Percentiles rank a stretch among this genome's conserved stretches.
Evolutionary conservation across 2,888 invertebrate species (phyloP).

Genomic region (Callinectes sapidus): DNA sequence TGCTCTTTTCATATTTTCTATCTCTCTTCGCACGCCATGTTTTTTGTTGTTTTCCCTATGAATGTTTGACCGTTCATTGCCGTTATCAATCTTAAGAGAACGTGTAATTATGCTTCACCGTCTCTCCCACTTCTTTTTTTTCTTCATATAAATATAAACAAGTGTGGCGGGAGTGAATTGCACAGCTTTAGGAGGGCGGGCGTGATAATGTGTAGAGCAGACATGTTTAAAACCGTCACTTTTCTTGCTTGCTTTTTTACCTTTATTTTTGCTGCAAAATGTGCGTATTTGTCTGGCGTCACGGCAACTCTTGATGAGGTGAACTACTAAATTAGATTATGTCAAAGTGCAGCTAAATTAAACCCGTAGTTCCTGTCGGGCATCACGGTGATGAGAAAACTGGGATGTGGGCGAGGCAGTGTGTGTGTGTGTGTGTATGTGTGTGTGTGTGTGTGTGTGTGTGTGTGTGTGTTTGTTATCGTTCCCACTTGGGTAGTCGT

Average conservation of each 20-base stretch:
- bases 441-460: constrained; percentile 21
- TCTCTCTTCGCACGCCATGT: neutral
- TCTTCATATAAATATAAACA: neutral
- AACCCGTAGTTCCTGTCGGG: constrained; percentile 10
- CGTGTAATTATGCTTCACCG: neutral
- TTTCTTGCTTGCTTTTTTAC: neutral
- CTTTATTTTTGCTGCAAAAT: neutral
- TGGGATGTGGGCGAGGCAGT: neutral
- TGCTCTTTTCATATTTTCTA: neutral
- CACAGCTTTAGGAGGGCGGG: neutral
- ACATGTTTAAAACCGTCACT: neutral
- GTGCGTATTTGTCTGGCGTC: neutral
- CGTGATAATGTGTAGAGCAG: neutral
- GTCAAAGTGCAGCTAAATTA: constrained; percentile 24
- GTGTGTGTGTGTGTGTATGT: constrained; percentile 19
- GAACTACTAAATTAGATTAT: neutral
- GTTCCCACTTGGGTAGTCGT: constrained; percentile 21
- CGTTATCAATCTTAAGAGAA: neutral
- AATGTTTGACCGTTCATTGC: neutral
- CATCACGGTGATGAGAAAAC: constrained; percentile 13
- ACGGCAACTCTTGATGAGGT: constrained; percentile 1
- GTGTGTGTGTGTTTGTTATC: neutral
- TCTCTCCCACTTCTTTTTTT: neutral
- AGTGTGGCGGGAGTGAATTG: neutral
- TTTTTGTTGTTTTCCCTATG: neutral